A percentile compares a stretch with the other conserved stretches of the same genome.
phyloP scores from a whole-genome alignment of 2,888 invertebrate species.

The Agrypnus murinus region DNA sequence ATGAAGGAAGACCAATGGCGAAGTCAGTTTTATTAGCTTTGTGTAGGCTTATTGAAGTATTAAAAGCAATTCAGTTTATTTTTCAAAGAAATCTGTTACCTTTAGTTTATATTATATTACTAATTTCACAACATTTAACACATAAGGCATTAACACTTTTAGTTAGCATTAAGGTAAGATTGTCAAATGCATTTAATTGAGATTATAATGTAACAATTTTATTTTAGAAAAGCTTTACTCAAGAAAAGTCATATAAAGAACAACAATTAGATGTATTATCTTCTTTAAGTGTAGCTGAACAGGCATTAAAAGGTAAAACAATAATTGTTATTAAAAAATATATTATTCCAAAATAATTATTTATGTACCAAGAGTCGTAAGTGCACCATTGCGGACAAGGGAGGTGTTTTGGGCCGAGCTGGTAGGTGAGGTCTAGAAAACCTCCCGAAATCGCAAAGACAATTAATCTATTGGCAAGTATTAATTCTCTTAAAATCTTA shows the following conservation, averaged over 20 bases:
- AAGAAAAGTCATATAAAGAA: constrained; percentile 78
- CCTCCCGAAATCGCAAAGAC: too few species aligned
- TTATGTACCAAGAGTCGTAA: too few species aligned
- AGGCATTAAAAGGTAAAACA: constrained; percentile 75
- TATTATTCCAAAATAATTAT: too few species aligned
- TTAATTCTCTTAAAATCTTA: too few species aligned
- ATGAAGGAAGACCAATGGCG: constrained; percentile 84
- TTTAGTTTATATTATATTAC: constrained; percentile 82
- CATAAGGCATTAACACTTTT: constrained; percentile 83
- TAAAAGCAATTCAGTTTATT: constrained; percentile 84
- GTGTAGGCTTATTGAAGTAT: constrained; percentile 86
- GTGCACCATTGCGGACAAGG: too few species aligned
- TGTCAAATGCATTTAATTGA: constrained; percentile 14
- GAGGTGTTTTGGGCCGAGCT: too few species aligned
- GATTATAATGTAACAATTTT: constrained; percentile 1
- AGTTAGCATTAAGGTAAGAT: constrained; percentile 79
- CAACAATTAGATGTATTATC: constrained; percentile 82
- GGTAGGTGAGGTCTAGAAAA: too few species aligned
- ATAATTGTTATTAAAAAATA: constrained; percentile 3
- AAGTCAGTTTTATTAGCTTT: constrained; percentile 83
- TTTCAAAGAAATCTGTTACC: constrained; percentile 81
- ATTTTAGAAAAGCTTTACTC: constrained; percentile 74
- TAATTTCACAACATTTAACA: constrained; percentile 86
- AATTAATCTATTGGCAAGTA: too few species aligned
- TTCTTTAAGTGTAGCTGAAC: constrained; percentile 83